Evolutionary conservation across 1,140 invertebrate genomes (phyloP).

Genomic region (Lucilia cuprina): DNA sequence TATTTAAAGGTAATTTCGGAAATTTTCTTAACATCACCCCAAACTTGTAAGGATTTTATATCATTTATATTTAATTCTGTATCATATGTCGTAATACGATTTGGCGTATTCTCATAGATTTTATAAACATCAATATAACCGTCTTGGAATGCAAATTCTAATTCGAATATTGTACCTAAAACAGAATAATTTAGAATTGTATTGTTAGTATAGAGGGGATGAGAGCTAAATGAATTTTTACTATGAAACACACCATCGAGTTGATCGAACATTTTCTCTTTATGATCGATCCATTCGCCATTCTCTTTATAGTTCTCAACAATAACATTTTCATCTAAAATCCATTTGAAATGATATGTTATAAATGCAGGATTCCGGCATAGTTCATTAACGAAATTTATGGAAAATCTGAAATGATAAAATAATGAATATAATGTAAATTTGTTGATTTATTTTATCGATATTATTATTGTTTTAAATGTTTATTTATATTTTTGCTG

Average conservation of each 20-base stretch:
- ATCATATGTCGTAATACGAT: constrained; percentile 37
- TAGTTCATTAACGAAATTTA: constrained; percentile 55
- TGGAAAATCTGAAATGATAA: constrained; percentile 50
- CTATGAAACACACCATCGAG: constrained; percentile 52
- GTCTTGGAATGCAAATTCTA: constrained; percentile 54
- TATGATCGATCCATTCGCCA: constrained; percentile 49
- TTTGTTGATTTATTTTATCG: too few relatives aligned
- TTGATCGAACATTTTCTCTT: constrained; percentile 47
- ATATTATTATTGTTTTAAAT: too few relatives aligned
- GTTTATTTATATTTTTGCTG: too few relatives aligned
- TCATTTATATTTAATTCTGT: constrained; percentile 28
- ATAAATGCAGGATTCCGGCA: constrained; percentile 49
- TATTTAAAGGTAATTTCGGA: constrained; percentile 46
- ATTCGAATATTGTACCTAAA: constrained; percentile 52
- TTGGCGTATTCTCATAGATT: constrained; percentile 30
- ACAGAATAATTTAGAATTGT: constrained; percentile 45
- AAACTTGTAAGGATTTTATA: constrained; percentile 52
- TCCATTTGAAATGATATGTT: constrained; percentile 57
- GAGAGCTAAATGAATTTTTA: constrained; percentile 13
- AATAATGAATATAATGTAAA: not conserved
- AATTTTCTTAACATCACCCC: constrained; percentile 58
- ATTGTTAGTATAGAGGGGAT: constrained; percentile 34
- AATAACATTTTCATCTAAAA: constrained; percentile 46
- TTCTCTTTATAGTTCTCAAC: constrained; percentile 53
- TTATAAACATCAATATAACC: constrained; percentile 41